Percentiles rank a stretch among this genome's conserved stretches.
phyloP scores from a whole-genome alignment of 2,113 vertebrate species.

The Corythornis madagascariensis region DNA sequence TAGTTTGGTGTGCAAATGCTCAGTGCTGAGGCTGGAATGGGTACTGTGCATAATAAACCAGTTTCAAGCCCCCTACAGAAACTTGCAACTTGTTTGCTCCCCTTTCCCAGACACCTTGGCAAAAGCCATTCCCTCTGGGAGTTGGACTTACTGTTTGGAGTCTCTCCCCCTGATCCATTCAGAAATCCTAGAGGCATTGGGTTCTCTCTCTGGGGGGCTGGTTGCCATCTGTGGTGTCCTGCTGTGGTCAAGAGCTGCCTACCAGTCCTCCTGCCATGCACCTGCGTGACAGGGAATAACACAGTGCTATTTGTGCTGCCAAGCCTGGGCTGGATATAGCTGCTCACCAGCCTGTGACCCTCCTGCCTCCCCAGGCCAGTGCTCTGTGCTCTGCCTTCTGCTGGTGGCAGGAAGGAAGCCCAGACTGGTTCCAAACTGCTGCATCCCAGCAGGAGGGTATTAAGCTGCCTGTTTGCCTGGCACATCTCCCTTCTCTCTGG shows the following conservation, averaged over 20 bases:
- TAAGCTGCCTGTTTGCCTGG: not conserved
- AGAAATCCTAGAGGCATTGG: not conserved
- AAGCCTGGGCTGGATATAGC: not conserved
- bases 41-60: not conserved
- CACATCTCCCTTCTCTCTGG: not conserved
- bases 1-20: not conserved
- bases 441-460: not conserved
- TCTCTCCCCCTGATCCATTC: not conserved
- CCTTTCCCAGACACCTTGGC: not conserved
- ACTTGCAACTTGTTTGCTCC: not conserved
- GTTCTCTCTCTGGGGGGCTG: not conserved
- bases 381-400: not conserved
- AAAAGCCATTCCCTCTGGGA: not conserved
- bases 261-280: not conserved
- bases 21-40: not conserved
- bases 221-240: not conserved
- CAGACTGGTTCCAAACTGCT: not conserved
- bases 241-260: not conserved
- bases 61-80: not conserved
- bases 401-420: not conserved
- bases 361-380: not conserved
- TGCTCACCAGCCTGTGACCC: rapidly evolving
- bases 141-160: not conserved
- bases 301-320: not conserved
- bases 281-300: not conserved